Evolutionary conservation across 2,113 vertebrate genomes (phyloP).

Genomic region (Isichthys henryi): DNA sequence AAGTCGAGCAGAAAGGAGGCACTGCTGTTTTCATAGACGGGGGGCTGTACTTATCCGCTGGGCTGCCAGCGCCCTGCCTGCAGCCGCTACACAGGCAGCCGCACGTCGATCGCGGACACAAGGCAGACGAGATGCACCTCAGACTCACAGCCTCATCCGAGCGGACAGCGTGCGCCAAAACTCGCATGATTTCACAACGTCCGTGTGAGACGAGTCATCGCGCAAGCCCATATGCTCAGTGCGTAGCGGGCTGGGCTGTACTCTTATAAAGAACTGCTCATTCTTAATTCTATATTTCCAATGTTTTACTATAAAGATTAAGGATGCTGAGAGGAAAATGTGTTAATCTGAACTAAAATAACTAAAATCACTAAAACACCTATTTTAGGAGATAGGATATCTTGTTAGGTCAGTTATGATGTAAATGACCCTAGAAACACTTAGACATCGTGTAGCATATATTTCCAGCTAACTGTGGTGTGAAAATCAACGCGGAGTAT

Average conservation of each 20-base stretch:
- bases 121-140: not conserved
- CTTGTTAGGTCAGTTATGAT: not conserved
- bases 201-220: not conserved
- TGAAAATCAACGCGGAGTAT: not conserved
- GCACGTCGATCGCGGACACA: not conserved
- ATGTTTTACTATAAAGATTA: not conserved
- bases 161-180: not conserved
- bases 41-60: slow-evolving; percentile 23
- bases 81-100: slow-evolving; percentile 24
- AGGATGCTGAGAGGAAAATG: not conserved
- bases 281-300: not conserved
- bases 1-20: not conserved
- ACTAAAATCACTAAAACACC: not conserved
- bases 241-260: not conserved
- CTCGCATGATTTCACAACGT: not conserved
- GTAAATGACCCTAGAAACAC: not conserved
- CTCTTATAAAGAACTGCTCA: not conserved
- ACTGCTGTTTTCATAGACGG: not conserved
- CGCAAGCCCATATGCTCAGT: not conserved
- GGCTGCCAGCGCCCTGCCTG: slow-evolving; percentile 18
- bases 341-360: not conserved
- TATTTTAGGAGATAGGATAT: not conserved
- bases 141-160: not conserved
- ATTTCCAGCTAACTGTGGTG: not conserved
- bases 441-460: not conserved